Evolutionary conservation across 2,797 vertebrate species (phyloP), one percentile per base, ranked within the genome.

Genomic region (Amphiprion clarkii): DNA sequence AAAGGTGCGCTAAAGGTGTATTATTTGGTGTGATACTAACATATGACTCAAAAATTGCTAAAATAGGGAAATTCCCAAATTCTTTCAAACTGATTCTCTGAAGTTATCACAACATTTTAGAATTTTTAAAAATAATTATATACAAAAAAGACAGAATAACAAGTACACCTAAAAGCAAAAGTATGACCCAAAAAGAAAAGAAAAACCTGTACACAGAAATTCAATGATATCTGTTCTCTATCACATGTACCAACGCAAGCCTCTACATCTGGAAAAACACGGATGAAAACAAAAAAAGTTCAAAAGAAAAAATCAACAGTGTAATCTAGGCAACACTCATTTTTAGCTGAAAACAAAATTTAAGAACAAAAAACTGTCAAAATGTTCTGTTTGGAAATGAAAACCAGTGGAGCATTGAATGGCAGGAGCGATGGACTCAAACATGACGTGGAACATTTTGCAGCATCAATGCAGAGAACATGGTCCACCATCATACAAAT

Each of bases 141-240:
- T 89, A 92, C 88, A 89, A 92, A 88, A 85, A 86, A 84, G 88
- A 89, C 79, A 92, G 87, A 91, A 91, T 91, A 93, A 91, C 88
- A 88, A 90, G 82, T 92, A 93, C 86, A 93, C 87, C 87, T 92
- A 87, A 87, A 94, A 93, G 87, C 85, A 87, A 90, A 93, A 89
- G 83, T 86, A 88, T 88, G 81, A 88, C 71, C 77, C 76, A 82
- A 87, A 91, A 83, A 92, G 79, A 66, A 74, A 66, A 74, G 63
- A 73, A 78, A 91, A 91, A 93, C 81, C 91, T 87, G 88, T 97
- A 97, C 97, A 98, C 97, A 98, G 96, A 98, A 98, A 98, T 97
- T 98, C 96, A 88, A 97, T 97, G 96, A 97, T 97, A 96, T 97
- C 96, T 97, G 96, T 97, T 97, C 96, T 98, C 96, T 96, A 96